Percentiles rank a stretch among this genome's conserved stretches.
phyloP scores from a whole-genome alignment of 2,113 vertebrate species.

The Tylochromis polylepis region DNA sequence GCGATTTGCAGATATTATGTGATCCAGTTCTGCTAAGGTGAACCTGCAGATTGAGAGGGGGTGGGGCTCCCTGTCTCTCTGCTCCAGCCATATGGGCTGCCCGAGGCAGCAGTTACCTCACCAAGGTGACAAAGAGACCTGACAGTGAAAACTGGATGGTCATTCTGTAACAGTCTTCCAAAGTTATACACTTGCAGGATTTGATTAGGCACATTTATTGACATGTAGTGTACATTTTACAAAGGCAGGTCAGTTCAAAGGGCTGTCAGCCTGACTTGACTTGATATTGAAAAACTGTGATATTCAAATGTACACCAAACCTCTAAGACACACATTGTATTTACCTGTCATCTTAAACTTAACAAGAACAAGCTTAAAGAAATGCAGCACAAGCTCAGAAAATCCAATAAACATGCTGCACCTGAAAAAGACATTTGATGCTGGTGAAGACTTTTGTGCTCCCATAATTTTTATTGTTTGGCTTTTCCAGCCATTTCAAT shows the following conservation, averaged over 20 bases:
- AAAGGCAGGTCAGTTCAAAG: neutral
- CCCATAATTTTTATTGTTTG: neutral
- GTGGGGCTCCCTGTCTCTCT: constrained; percentile 34
- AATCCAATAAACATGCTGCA: neutral
- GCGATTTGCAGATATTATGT: constrained; percentile 4
- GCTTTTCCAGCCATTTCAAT: neutral
- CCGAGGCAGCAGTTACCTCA: constrained; percentile 40
- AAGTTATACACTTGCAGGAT: neutral
- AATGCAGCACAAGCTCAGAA: neutral
- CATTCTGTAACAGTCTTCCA: neutral
- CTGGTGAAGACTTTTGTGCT: neutral
- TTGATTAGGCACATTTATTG: neutral
- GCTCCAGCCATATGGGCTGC: constrained; percentile 54
- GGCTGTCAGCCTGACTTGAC: neutral
- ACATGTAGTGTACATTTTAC: neutral
- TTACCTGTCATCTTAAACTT: neutral
- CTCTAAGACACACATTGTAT: neutral
- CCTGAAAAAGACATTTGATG: neutral
- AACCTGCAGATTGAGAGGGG: constrained; percentile 48
- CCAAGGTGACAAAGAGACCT: constrained; percentile 45
- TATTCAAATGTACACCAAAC: neutral
- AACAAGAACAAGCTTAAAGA: neutral
- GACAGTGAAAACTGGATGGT: neutral
- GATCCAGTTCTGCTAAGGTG: constrained; percentile 17
- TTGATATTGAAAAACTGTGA: neutral